Conservation (phyloP, 2,888 invertebrate genomes). For the Drosophila mettleri region DNA sequence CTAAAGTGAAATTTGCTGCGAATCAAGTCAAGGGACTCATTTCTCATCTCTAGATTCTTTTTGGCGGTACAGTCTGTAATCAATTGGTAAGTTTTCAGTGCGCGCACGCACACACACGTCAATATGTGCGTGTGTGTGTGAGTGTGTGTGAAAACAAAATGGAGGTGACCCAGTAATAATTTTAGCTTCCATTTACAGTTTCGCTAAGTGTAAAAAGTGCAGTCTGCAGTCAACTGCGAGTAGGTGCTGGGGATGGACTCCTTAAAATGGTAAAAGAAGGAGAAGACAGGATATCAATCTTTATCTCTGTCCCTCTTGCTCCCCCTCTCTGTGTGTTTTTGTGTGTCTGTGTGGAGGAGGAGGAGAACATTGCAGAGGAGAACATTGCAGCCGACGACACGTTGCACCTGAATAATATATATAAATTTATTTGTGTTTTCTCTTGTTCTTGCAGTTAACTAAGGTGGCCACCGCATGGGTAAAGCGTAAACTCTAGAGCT, state of each 20-base stretch:
- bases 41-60: not conserved
- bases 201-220: not conserved
- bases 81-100: slow-evolving; percentile 38
- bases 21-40: not conserved
- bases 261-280: not conserved
- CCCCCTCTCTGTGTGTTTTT: not conserved
- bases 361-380: slow-evolving; percentile 7
- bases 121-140: slow-evolving; percentile 11
- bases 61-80: slow-evolving; percentile 49
- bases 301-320: not conserved
- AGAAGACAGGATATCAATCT: not conserved
- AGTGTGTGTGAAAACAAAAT: slow-evolving; percentile 53
- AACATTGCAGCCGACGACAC: slow-evolving; percentile 45
- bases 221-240: slow-evolving; percentile 25
- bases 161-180: slow-evolving; percentile 56
- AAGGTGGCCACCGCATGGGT: slow-evolving; percentile 20
- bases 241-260: slow-evolving; percentile 31
- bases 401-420: slow-evolving; percentile 24
- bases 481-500: slow-evolving; percentile 16
- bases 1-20: not conserved
- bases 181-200: slow-evolving; percentile 33
- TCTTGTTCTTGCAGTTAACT: slow-evolving; percentile 25
- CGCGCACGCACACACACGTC: slow-evolving; percentile 20
- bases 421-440: not conserved
- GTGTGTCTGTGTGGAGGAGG: slow-evolving; percentile 16